These are phyloP conservation scores for Celastrina argiolus DNA, from an alignment of 2,888 invertebrate genomes.

Conservation along the genomic window DNA sequence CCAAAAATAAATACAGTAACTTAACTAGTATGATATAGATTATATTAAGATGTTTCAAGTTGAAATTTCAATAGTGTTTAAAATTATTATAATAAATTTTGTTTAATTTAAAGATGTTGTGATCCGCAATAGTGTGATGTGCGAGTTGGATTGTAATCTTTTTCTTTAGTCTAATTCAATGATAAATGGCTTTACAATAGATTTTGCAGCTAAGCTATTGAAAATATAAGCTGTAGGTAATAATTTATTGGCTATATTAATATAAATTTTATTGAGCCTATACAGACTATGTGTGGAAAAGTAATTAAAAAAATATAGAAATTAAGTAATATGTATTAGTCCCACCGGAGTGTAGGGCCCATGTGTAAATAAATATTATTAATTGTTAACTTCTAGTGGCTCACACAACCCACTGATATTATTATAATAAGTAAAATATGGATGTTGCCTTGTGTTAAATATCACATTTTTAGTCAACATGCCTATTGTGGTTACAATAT, in stretches of 20 bases:
- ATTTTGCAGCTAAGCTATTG: neutral
- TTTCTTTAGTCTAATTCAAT: neutral
- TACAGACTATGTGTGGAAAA: neutral
- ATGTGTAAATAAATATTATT: neutral
- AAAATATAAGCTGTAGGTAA: neutral
- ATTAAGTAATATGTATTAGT: neutral
- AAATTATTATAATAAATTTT: conserved; percentile 5
- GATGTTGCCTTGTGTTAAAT: too few relatives aligned
- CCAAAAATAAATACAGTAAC: conserved; percentile 45
- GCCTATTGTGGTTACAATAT: too few relatives aligned
- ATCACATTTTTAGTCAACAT: too few relatives aligned
- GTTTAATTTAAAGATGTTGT: conserved; percentile 15
- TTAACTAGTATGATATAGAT: conserved; percentile 36
- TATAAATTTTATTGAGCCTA: neutral
- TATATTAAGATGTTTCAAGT: conserved; percentile 9
- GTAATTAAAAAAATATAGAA: neutral
- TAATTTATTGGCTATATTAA: neutral
- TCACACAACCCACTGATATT: neutral
- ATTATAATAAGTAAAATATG: neutral
- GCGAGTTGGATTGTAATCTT: neutral
- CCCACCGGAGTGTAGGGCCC: conserved; percentile 2
- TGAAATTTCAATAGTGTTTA: conserved; percentile 7
- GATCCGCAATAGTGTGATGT: conserved; percentile 13
- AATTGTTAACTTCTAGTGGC: neutral
- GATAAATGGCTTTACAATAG: neutral